Evolutionary conservation across 2,113 vertebrate genomes (phyloP).

Genomic region (Machaerirhynchus nigripectus): DNA sequence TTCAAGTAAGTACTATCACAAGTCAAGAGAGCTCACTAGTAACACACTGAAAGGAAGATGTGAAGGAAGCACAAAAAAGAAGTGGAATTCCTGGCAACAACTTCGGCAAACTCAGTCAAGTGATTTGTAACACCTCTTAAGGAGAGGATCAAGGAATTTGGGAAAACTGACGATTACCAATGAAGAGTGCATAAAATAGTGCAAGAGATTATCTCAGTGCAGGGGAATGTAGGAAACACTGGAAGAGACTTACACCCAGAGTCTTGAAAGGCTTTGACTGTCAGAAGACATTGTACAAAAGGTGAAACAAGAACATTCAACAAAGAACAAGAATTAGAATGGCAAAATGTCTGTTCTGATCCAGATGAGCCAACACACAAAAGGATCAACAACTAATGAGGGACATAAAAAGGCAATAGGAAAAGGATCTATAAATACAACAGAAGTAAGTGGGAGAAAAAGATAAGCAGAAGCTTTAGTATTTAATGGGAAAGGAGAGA

Average conservation of each 20-base stretch:
- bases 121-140: neutral
- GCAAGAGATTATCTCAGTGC: neutral
- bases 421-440: neutral
- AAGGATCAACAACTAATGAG: slow-evolving; percentile 41
- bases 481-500: slow-evolving; percentile 16
- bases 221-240: neutral
- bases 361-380: neutral
- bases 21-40: neutral
- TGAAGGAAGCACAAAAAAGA: neutral
- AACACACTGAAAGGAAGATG: neutral
- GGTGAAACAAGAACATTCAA: slow-evolving; percentile 3
- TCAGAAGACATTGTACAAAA: neutral
- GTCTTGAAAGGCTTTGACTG: neutral
- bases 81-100: neutral
- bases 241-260: neutral
- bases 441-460: neutral
- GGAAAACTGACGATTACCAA: neutral
- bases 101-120: neutral
- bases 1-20: neutral
- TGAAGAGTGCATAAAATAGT: neutral
- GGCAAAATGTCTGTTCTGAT: neutral
- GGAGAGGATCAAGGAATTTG: neutral
- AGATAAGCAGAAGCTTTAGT: neutral
- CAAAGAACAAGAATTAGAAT: neutral
- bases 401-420: neutral